Percentiles rank a stretch among this genome's conserved stretches.
phyloP scores from a whole-genome alignment of 1,140 invertebrate species.

The Eubasilissa regina region DNA sequence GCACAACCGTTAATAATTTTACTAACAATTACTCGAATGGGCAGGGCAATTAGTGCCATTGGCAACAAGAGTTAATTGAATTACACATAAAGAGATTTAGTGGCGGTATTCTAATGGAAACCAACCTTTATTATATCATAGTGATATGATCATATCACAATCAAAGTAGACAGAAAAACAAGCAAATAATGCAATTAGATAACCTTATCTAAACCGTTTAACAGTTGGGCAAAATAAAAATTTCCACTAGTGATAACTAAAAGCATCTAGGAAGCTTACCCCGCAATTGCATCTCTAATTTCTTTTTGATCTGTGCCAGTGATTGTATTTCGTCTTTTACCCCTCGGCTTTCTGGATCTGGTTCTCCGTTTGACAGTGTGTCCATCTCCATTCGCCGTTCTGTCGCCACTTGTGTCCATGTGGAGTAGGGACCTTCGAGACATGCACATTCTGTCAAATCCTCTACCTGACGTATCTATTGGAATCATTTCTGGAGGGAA shows the following conservation, averaged over 20 bases:
- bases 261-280: slow-evolving; percentile 76
- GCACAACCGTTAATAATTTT: slow-evolving; percentile 18
- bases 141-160: no score
- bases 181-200: not conserved
- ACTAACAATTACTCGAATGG: not conserved
- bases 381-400: slow-evolving; percentile 67
- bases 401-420: slow-evolving; percentile 70
- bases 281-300: slow-evolving; percentile 84
- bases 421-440: slow-evolving; percentile 85
- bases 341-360: slow-evolving; percentile 81
- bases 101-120: not conserved
- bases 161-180: not conserved
- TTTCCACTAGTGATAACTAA: slow-evolving; percentile 52
- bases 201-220: not conserved
- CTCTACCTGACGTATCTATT: slow-evolving; percentile 88
- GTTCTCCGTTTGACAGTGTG: slow-evolving; percentile 80
- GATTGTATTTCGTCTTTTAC: slow-evolving; percentile 90
- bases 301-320: slow-evolving; percentile 91
- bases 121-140: no score
- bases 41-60: not conserved
- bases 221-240: slow-evolving; percentile 31
- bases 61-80: not conserved
- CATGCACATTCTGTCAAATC: slow-evolving; percentile 89
- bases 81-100: not conserved
- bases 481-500: slow-evolving; percentile 90